Evolutionary conservation across 2,113 vertebrate genomes (phyloP).

Genomic region (Anser cygnoides): DNA sequence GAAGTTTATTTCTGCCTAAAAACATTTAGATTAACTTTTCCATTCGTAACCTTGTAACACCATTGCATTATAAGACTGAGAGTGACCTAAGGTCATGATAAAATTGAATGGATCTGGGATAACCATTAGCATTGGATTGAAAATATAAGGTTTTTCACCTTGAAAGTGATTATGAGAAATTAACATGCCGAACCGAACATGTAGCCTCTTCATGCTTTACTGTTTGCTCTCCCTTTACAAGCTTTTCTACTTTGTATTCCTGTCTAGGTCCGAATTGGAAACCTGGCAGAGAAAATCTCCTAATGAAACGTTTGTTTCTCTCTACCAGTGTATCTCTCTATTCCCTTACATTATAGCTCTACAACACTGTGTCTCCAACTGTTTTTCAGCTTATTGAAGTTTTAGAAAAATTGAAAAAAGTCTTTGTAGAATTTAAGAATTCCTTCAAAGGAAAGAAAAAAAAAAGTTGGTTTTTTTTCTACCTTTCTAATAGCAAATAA

Average conservation of each 20-base stretch:
- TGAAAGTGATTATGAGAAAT: background rate
- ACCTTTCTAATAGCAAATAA: background rate
- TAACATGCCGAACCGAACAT: background rate
- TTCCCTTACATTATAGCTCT: background rate
- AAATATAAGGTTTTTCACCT: background rate
- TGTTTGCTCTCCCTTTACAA: background rate
- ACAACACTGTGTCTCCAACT: accelerated
- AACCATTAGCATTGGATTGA: background rate
- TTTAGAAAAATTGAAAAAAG: background rate
- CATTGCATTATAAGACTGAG: background rate
- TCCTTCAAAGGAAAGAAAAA: background rate
- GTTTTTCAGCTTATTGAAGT: background rate
- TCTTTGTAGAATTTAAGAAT: background rate
- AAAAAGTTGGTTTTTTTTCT: background rate
- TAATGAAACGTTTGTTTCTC: background rate
- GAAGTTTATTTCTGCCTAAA: background rate
- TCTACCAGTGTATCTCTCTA: background rate
- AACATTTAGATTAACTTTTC: background rate
- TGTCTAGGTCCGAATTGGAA: background rate
- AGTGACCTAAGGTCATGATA: background rate
- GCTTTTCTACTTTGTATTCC: background rate
- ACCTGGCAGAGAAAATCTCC: background rate
- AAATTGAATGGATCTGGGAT: background rate
- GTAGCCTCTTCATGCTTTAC: background rate
- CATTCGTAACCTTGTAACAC: background rate